These are phyloP conservation scores for Eueremaeus valkanovi DNA, from an alignment of 2,888 invertebrate species.

Conservation along the genomic window DNA sequence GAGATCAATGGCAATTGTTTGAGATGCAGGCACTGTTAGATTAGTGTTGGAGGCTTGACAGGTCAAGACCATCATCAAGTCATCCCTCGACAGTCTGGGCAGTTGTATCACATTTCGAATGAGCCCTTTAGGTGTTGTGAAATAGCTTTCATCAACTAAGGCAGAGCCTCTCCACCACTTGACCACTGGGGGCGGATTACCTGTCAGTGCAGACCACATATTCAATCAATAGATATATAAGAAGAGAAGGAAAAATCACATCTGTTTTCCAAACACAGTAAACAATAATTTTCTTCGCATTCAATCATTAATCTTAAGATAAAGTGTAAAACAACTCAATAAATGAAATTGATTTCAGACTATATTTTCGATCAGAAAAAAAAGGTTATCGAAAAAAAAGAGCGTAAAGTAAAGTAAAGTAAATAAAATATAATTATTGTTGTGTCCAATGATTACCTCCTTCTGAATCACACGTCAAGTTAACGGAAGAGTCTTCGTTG, in stretches of 20 bases:
- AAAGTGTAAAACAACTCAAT: too few relatives aligned
- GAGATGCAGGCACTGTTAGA: slow-evolving; percentile 38
- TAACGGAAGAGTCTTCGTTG: slow-evolving; percentile 50
- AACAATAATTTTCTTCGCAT: background rate
- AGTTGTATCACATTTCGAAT: slow-evolving; percentile 37
- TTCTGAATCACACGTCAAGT: slow-evolving; percentile 50
- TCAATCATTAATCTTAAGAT: background rate
- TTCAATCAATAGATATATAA: background rate
- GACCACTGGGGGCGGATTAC: slow-evolving; percentile 45
- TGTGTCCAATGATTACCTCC: slow-evolving; percentile 49
- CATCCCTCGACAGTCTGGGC: slow-evolving; percentile 37
- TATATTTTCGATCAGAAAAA: too few relatives aligned
- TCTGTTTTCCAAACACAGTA: background rate
- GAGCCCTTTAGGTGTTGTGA: slow-evolving; percentile 26
- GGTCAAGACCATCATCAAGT: slow-evolving; percentile 40
- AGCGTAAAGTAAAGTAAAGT: background rate
- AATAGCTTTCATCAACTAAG: slow-evolving; percentile 43
- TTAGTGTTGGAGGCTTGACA: slow-evolving; percentile 43
- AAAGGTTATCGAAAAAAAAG: background rate
- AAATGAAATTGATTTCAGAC: too few relatives aligned
- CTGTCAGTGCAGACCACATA: slow-evolving; percentile 34
- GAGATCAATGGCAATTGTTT: slow-evolving; percentile 41
- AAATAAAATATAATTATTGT: background rate
- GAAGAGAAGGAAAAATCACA: background rate
- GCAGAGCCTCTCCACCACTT: slow-evolving; percentile 46